These are phyloP conservation scores for Centropus bengalensis DNA, from an alignment of 2,113 vertebrate species.

Conservation along the genomic window DNA sequence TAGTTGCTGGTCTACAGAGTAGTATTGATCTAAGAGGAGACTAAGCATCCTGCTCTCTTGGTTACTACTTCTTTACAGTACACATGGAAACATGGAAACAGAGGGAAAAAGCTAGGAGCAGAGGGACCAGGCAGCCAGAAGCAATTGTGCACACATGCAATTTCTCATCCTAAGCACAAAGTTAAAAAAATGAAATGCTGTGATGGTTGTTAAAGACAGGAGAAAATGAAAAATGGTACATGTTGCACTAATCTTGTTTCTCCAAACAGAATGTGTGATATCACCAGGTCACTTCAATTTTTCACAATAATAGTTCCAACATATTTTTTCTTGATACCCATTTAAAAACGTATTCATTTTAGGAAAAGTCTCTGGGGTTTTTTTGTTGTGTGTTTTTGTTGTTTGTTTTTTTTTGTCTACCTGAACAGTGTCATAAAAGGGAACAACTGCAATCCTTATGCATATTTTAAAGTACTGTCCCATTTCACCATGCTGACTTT, in stretches of 20 bases:
- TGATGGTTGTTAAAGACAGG: neutral
- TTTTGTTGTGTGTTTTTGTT: neutral
- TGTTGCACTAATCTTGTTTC: constrained; percentile 49
- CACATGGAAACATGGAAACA: neutral
- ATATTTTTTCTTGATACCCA: constrained; percentile 32
- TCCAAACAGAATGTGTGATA: neutral
- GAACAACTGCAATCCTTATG: constrained; percentile 48
- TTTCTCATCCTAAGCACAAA: constrained; percentile 5
- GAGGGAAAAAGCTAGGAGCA: neutral
- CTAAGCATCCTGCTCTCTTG: neutral
- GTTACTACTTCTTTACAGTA: neutral
- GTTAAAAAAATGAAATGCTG: constrained; percentile 26
- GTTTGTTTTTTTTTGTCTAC: neutral
- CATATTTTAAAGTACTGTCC: constrained; percentile 54
- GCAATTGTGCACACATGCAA: neutral
- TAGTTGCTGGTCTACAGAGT: neutral
- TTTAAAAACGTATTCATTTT: constrained; percentile 27
- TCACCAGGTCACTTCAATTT: constrained; percentile 26
- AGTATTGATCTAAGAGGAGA: constrained; percentile 1
- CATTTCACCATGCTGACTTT: constrained; percentile 7
- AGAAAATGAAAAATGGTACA: constrained; percentile 52
- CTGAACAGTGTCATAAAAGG: constrained; percentile 44
- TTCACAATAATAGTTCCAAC: constrained; percentile 32
- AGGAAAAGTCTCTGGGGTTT: neutral
- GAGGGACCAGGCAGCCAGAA: neutral